A percentile compares a stretch with the other conserved stretches of the same genome.
Conservation (phyloP, 2,797 vertebrate species). For the Tiaroga cobitis region DNA sequence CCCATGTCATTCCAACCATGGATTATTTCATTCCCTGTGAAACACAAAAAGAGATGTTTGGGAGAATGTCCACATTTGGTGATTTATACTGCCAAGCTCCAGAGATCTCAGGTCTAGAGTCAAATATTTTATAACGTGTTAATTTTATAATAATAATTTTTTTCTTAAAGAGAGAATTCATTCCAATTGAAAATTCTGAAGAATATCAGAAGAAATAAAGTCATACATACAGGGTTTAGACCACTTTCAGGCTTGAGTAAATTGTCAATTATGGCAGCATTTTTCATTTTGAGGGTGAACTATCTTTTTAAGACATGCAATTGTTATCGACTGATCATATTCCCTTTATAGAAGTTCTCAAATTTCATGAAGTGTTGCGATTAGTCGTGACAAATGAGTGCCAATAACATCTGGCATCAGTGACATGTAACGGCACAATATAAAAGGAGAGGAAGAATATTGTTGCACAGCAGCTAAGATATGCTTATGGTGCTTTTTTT, state of each 20-base stretch:
- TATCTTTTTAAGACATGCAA: neutral
- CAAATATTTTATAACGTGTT: neutral
- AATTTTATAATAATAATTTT: neutral
- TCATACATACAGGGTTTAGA: neutral
- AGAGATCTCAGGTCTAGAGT: neutral
- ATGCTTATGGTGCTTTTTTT: neutral
- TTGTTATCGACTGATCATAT: neutral
- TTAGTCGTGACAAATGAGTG: neutral
- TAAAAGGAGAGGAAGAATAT: neutral
- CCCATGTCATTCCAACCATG: neutral
- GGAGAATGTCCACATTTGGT: neutral
- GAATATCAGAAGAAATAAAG: neutral
- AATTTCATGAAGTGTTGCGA: neutral
- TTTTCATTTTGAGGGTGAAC: neutral
- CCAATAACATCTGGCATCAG: neutral
- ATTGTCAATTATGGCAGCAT: neutral
- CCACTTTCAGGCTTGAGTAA: neutral
- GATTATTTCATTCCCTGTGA: neutral
- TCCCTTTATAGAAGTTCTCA: neutral
- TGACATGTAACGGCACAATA: neutral
- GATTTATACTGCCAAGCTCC: neutral
- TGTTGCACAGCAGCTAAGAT: neutral
- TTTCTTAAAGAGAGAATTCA: neutral
- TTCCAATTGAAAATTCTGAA: neutral
- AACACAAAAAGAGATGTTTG: neutral